phyloP scores from a whole-genome alignment of 2,797 vertebrate genomes.

The Calcarius lapponicus region DNA sequence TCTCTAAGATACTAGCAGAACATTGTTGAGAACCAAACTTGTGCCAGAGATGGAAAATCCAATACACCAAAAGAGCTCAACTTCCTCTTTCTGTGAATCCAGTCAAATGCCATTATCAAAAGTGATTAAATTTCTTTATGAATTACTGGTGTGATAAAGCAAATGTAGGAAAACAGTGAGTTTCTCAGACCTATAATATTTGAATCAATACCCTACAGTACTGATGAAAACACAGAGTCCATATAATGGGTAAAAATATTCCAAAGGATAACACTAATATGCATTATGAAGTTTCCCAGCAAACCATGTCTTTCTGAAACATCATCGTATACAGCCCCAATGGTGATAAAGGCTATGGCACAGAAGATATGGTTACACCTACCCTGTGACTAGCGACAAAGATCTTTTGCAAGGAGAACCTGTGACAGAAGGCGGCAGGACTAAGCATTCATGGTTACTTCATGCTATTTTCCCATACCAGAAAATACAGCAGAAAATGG shows the following conservation, averaged over 20 bases:
- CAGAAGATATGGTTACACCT: background rate
- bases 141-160: background rate
- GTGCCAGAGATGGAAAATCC: background rate
- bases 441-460: background rate
- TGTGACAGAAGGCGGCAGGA: background rate
- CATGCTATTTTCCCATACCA: background rate
- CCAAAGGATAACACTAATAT: background rate
- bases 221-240: background rate
- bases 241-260: background rate
- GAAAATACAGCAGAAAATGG: background rate
- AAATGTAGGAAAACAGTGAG: background rate
- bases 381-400: background rate
- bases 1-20: background rate
- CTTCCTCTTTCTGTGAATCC: background rate
- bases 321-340: background rate
- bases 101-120: background rate
- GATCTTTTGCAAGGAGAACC: background rate
- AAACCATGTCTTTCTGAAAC: background rate
- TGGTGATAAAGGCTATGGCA: background rate
- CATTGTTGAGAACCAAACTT: background rate
- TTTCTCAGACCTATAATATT: background rate
- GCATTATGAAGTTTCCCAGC: background rate
- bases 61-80: background rate
- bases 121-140: background rate
- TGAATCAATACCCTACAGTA: background rate